Percentiles rank a stretch among this genome's conserved stretches.
Evolutionary conservation across 64 coral and sea anemone species (phyloP).

Genomic region (Hydrozoanthus tunicans): DNA sequence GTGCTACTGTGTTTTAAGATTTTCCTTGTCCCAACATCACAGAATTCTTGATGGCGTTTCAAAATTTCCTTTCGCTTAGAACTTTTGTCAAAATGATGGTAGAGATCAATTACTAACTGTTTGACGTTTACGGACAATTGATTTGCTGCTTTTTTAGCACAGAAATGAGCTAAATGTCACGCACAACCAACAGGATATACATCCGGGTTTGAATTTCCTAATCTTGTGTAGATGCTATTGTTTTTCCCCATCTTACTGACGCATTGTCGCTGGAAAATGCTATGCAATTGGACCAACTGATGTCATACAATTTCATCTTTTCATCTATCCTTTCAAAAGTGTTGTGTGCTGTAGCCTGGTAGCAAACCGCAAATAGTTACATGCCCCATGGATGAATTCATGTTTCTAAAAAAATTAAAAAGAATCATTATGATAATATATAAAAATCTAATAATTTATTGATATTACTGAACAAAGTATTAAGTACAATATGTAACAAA

Average conservation of each 20-base stretch:
- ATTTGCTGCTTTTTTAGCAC: slow-evolving; percentile 65
- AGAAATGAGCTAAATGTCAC: slow-evolving; percentile 60
- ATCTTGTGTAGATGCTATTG: slow-evolving; percentile 46
- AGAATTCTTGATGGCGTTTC: slow-evolving; percentile 56
- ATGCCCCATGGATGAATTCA: slow-evolving; percentile 27
- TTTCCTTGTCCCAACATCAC: slow-evolving; percentile 53
- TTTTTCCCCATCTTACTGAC: slow-evolving; percentile 62
- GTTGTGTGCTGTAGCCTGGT: slow-evolving; percentile 8
- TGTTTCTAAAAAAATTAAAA: slow-evolving; percentile 45
- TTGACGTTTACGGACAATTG: slow-evolving; percentile 58
- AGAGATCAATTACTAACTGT: slow-evolving; percentile 59
- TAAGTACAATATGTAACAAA: too few species aligned
- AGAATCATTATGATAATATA: neutral
- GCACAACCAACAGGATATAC: slow-evolving; percentile 65
- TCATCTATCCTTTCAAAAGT: slow-evolving; percentile 5
- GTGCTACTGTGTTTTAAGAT: slow-evolving; percentile 68
- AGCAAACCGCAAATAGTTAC: slow-evolving; percentile 31
- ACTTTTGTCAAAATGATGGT: slow-evolving; percentile 60
- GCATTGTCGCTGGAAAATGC: slow-evolving; percentile 57
- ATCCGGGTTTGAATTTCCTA: slow-evolving; percentile 49
- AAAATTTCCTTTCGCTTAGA: slow-evolving; percentile 58
- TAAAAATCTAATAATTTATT: neutral
- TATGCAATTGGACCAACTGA: slow-evolving; percentile 57
- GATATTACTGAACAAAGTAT: too few species aligned
- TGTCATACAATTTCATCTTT: slow-evolving; percentile 55